Base-by-base conservation (phyloP, 1,140 invertebrate genomes). In the Nautilus pompilius region DNA sequence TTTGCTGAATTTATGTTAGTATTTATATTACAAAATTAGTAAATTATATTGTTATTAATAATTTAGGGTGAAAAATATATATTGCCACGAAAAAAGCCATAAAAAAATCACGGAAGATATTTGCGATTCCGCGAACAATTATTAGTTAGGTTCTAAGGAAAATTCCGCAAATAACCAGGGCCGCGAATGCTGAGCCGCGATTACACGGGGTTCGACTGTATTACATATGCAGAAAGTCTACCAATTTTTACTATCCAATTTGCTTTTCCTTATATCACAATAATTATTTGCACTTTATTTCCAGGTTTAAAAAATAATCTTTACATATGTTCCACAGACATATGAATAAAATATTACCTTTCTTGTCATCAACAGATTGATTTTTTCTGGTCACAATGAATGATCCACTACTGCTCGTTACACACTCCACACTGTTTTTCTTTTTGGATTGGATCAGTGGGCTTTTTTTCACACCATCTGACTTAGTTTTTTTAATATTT, bases 401-500 rank as follows among this genome's bases (percentile, higher is more conserved):
- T 57, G 46, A 45, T 45, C 51, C 24, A 54, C 48, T 48, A 17
- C 22, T 22, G 28, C 22, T 24, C 29, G 29, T 51, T 41, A 13
- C 24, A 29, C 29, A 56, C 59, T 56, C 15, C n/a, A n/a, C n/a
- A n/a, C n/a, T n/a, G n/a, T n/a, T n/a, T n/a, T n/a, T n/a, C n/a
- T n/a, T n/a, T n/a, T n/a, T n/a, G n/a, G n/a, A n/a, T n/a, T n/a
- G n/a, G n/a, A n/a, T 32, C 36, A 58, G 32, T 20, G n/a, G n/a
- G 53, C 45, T 61, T 61, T 33, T 32, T 45, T 10, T 58, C 59
- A n/a, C 26, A 53, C 17, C 10, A 17, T 26, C 55, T 55, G 29
- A 29, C 32, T 36, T 51, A 51, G 10, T 56, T 54, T 20, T 36
- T 62, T 26, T 51, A 34, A 45, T 58, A 60, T 3, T 60, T 61